A percentile compares a stretch with the other conserved stretches of the same genome.
Conservation (phyloP, 2,888 invertebrate species). For the Euzophera pinguis region DNA sequence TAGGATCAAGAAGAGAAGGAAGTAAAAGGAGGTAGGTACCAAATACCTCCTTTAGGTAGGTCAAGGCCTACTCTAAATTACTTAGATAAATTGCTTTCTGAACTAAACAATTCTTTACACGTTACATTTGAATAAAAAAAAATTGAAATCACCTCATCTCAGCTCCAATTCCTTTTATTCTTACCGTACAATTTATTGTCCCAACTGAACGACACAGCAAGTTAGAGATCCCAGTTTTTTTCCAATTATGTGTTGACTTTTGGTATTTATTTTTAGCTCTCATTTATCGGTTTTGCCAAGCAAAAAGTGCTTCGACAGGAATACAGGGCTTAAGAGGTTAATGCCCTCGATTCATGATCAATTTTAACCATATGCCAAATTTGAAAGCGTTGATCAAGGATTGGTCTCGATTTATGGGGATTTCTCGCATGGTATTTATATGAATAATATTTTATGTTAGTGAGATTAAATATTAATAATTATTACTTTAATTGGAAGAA, state of each 20-base stretch:
- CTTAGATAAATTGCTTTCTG: too few relatives aligned
- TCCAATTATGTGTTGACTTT: too few relatives aligned
- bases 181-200: too few relatives aligned
- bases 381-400: conserved; percentile 20
- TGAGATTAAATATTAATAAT: background rate
- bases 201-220: background rate
- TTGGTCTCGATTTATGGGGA: conserved; percentile 22
- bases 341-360: conserved; percentile 26
- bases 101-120: too few relatives aligned
- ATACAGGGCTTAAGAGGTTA: conserved; percentile 21
- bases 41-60: too few relatives aligned
- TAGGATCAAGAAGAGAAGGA: too few relatives aligned
- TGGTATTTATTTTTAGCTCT: conserved; percentile 26
- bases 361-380: conserved; percentile 18
- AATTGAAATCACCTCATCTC: too few relatives aligned
- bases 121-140: too few relatives aligned
- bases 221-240: conserved; percentile 15
- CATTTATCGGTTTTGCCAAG: conserved; percentile 25
- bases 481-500: too few relatives aligned
- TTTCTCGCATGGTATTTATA: conserved; percentile 6
- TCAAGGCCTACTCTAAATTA: too few relatives aligned
- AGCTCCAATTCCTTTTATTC: too few relatives aligned
- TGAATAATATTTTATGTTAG: background rate
- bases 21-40: too few relatives aligned
- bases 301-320: conserved; percentile 15